These are phyloP conservation scores for Notamacropus eugenii DNA, from an alignment of 2,797 vertebrate genomes.

Conservation along the genomic window DNA sequence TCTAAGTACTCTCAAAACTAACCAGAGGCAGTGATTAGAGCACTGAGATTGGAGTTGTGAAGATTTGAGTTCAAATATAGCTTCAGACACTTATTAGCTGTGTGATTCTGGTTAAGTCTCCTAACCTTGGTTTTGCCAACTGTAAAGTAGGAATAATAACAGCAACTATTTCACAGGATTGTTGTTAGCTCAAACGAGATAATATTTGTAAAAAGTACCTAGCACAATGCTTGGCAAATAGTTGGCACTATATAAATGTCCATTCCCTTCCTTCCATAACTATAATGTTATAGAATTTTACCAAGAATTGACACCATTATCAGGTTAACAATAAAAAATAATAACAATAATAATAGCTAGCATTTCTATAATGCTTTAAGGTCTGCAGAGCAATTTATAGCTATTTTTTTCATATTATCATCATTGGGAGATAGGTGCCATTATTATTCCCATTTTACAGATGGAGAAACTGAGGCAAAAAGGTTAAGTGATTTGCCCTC, in stretches of 20 bases:
- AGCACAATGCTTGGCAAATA: not conserved
- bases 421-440: not conserved
- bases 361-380: no score
- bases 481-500: not conserved
- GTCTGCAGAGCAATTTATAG: no score
- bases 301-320: not conserved
- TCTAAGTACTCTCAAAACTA: no score
- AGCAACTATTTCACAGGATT: not conserved
- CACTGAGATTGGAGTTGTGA: not conserved
- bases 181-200: not conserved
- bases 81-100: not conserved
- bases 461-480: not conserved
- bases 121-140: not conserved
- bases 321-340: not conserved
- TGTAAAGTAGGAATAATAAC: not conserved
- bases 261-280: not conserved
- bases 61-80: not conserved
- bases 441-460: not conserved
- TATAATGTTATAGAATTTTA: not conserved
- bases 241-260: not conserved
- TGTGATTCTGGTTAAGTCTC: not conserved
- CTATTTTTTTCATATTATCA: not conserved
- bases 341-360: not conserved
- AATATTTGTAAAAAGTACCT: not conserved
- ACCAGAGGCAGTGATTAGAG: no score